Base-by-base conservation (phyloP, 1,140 invertebrate species). In the Musca vetustissima region DNA sequence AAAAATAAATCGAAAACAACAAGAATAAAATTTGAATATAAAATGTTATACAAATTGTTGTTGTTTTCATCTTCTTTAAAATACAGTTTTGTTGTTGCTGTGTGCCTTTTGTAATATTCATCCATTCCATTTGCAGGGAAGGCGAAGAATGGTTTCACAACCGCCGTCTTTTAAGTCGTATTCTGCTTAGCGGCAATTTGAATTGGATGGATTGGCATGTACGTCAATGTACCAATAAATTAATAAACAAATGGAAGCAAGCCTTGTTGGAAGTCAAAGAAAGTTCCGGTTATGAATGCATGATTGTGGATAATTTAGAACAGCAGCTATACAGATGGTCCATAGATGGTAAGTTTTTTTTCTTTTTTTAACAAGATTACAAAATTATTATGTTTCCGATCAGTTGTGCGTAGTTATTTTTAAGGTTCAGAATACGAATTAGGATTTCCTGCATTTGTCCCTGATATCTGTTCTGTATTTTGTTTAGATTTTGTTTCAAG, bases 91-190 rank as follows among this genome's bases (percentile, higher is more conserved):
- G 24, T 66, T 66, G n/a, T 52, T 32, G 52, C 64, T 52, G 48
- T 49, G 64, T 67, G n/a, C 48, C 64, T 57, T 52, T 66, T 49
- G 21, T 21, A 64, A 53, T 55, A 4, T n/a, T 22, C 17, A 28
- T n/a, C 11, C 7, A 47, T 52, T 24, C 11, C 25, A 24, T 66
- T 50, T 72, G 61, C 73, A 91, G 89, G 89, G 85, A 94, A 70
- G 93, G 91, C 4, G 85, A 89, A 61, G 91, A 94, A 82, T 95
- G 93, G 93, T 76, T 89, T 69, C 77, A 86, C 28, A 86, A 86
- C 74, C 84, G 93, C 32, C 85, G 87, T 75, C 87, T 90, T 71
- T 83, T 94, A 76, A 94, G 94, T 79, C 89, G 88, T 80, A 77
- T 90, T 70, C 83, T 96, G 67, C 83, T 95, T 25, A 85, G 85